Evolutionary conservation across 2,888 invertebrate genomes (phyloP).

Genomic region (Synergus gifuensis): DNA sequence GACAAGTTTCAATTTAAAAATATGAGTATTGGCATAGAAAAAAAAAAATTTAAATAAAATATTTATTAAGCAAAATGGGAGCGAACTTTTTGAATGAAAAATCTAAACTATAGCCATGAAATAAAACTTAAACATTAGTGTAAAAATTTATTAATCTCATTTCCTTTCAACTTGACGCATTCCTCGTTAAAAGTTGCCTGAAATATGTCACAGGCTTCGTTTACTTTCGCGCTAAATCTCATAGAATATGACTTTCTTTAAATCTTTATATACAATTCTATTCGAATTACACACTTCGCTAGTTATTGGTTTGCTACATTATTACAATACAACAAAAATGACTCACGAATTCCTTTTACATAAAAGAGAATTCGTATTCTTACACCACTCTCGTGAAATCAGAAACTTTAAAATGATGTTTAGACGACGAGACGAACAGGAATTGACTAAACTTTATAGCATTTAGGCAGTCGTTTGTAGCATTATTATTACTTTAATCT

Average conservation of each 20-base stretch:
- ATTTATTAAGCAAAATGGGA: too few species aligned
- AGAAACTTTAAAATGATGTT: not conserved
- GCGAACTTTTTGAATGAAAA: too few species aligned
- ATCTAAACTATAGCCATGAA: too few species aligned
- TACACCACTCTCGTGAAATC: conserved; percentile 46
- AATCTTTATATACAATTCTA: conserved; percentile 68
- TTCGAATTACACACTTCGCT: conserved; percentile 63
- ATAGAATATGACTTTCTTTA: conserved; percentile 72
- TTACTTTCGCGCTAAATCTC: conserved; percentile 58
- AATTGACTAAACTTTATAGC: conserved; percentile 13
- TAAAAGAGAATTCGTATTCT: conserved; percentile 49
- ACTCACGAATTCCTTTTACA: conserved; percentile 41
- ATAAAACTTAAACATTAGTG: not conserved
- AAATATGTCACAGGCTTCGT: conserved; percentile 45
- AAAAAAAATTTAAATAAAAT: too few species aligned
- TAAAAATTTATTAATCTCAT: not conserved
- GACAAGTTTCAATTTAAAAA: too few species aligned
- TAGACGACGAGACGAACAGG: not conserved
- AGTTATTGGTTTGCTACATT: conserved; percentile 60
- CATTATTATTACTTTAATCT: not conserved
- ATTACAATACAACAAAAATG: conserved; percentile 52
- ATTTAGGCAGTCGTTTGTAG: conserved; percentile 12
- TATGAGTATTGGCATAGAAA: too few species aligned
- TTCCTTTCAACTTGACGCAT: conserved; percentile 14
- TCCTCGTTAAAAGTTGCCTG: conserved; percentile 24